These are phyloP conservation scores for Lepidothrix coronata DNA, from an alignment of 2,113 vertebrate species.

Conservation along the genomic window DNA sequence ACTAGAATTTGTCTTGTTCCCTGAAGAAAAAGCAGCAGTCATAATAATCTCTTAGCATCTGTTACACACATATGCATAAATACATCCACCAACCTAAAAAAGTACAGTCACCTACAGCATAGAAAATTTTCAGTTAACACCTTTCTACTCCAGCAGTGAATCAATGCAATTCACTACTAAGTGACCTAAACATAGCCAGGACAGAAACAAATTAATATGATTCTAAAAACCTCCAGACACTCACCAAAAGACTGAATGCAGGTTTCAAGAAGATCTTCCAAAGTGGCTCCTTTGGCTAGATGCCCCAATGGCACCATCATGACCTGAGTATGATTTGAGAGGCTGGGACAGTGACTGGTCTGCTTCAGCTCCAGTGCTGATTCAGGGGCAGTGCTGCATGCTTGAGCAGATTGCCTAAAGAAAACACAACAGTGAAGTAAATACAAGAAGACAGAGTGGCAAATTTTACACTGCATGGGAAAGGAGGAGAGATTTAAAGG, in stretches of 20 bases:
- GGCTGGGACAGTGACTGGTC: slow-evolving; percentile 70
- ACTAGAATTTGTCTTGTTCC: background rate
- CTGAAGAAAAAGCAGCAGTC: background rate
- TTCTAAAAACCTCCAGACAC: slow-evolving; percentile 28
- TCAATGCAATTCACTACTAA: background rate
- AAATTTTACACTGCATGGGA: slow-evolving; percentile 4
- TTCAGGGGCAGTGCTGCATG: slow-evolving; percentile 79
- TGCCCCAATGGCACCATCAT: slow-evolving; percentile 84
- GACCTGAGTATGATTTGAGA: slow-evolving; percentile 74
- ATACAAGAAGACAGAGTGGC: background rate
- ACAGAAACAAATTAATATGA: background rate
- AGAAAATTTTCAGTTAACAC: background rate
- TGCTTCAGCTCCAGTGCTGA: slow-evolving; percentile 79
- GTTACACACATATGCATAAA: background rate
- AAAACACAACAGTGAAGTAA: slow-evolving; percentile 28
- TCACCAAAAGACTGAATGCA: slow-evolving; percentile 94
- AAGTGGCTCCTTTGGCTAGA: slow-evolving; percentile 87
- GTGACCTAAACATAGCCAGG: background rate
- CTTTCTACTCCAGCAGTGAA: background rate
- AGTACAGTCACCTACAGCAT: background rate
- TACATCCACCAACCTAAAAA: background rate
- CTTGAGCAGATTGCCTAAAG: slow-evolving; percentile 79
- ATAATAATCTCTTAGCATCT: background rate
- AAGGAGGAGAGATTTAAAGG: slow-evolving; percentile 53
- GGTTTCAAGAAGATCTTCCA: slow-evolving; percentile 92